Conservation (phyloP, 2,797 vertebrate species). For the Brachymystax lenok region DNA sequence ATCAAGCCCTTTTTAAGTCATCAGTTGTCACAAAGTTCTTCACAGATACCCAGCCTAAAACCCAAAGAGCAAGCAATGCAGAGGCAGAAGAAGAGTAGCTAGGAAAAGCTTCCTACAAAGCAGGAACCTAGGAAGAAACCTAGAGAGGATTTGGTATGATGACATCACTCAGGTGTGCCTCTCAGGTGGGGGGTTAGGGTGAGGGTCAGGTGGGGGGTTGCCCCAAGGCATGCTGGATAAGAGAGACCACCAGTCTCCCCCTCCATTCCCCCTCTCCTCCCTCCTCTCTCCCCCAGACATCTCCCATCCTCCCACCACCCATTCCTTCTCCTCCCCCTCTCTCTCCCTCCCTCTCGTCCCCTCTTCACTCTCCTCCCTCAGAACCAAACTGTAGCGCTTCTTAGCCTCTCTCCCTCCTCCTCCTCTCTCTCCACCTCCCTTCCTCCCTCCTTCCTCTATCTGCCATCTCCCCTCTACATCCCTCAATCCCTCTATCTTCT, state of each 20-base stretch:
- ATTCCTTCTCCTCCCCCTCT: not conserved
- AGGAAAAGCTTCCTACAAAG: no score
- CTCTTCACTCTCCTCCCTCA: not conserved
- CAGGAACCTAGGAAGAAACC: no score
- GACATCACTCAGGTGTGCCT: not conserved
- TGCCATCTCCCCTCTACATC: constrained; percentile 26
- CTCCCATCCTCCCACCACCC: not conserved
- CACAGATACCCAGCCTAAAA: no score
- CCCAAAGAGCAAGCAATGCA: no score
- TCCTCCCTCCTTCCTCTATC: not conserved
- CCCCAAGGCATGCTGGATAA: not conserved
- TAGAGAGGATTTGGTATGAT: no score
- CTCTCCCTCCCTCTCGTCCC: not conserved
- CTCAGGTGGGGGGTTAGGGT: not conserved
- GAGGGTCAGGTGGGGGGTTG: not conserved
- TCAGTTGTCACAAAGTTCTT: no score
- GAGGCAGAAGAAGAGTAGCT: no score
- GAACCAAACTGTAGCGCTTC: not conserved
- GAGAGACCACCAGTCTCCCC: constrained; percentile 8
- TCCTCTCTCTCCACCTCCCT: not conserved
- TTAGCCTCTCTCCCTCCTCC: not conserved
- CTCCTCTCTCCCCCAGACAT: not conserved
- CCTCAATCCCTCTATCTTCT: constrained; percentile 35
- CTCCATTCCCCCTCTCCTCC: not conserved
- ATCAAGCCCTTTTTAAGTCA: no score